Evolutionary conservation across 2,888 invertebrate species (phyloP).

Genomic region (Cheilosia soror): DNA sequence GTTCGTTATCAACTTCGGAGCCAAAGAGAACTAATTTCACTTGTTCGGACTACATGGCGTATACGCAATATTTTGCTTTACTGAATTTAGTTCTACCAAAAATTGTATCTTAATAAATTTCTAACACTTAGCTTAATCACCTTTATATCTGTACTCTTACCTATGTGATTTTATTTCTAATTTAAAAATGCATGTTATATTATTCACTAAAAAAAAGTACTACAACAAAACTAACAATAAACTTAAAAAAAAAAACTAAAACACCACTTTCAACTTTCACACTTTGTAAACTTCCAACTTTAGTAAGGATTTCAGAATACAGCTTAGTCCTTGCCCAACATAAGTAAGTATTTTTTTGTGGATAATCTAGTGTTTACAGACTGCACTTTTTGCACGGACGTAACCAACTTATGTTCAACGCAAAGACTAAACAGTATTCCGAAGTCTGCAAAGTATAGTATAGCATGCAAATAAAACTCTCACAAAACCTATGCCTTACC

Average conservation of each 20-base stretch:
- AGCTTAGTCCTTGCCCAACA: constrained; percentile 83
- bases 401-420: constrained; percentile 79
- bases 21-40: background rate
- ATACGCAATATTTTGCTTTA: constrained; percentile 20
- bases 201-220: constrained; percentile 42
- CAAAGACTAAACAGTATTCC: constrained; percentile 84
- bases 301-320: constrained; percentile 80
- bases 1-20: too few relatives aligned
- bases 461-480: constrained; percentile 68
- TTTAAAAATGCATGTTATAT: constrained; percentile 67
- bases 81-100: constrained; percentile 27
- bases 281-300: constrained; percentile 8
- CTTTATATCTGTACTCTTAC: constrained; percentile 14
- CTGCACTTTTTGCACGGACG: constrained; percentile 56
- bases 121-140: constrained; percentile 23
- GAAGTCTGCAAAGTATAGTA: constrained; percentile 77
- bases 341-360: constrained; percentile 79
- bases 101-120: background rate
- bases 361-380: constrained; percentile 18
- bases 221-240: constrained; percentile 7
- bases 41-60: background rate
- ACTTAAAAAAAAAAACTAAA: constrained; percentile 28
- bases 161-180: constrained; percentile 21
- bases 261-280: constrained; percentile 18
- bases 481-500: constrained; percentile 4